These are phyloP conservation scores for Ceratosolen fusciceps DNA, from an alignment of 1,140 invertebrate species.

Conservation along the genomic window DNA sequence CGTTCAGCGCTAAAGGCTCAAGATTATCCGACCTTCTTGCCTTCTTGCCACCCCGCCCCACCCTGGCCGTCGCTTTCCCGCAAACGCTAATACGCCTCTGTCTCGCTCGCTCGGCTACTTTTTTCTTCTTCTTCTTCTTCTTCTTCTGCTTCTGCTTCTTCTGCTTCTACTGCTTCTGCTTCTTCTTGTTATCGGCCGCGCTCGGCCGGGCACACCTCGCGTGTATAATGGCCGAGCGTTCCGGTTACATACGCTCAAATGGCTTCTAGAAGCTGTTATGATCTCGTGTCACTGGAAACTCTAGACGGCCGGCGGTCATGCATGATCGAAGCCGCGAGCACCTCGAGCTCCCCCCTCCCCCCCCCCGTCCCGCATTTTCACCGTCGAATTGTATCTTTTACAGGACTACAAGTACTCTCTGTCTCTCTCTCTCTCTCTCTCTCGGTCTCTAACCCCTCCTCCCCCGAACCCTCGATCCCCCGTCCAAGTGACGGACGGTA, in stretches of 20 bases:
- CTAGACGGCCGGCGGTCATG: not conserved
- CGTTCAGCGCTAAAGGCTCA: not conserved
- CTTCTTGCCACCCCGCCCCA: too few relatives aligned
- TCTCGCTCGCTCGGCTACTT: too few relatives aligned
- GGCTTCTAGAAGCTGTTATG: slow-evolving; percentile 27
- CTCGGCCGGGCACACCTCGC: not conserved
- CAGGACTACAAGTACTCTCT: slow-evolving; percentile 3
- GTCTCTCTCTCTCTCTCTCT: not conserved
- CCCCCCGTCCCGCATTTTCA: slow-evolving; percentile 34
- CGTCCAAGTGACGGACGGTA: too few relatives aligned
- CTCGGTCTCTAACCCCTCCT: not conserved
- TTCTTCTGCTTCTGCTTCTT: too few relatives aligned
- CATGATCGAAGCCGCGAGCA: slow-evolving; percentile 18
- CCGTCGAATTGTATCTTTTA: slow-evolving; percentile 32
- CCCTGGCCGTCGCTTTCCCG: too few relatives aligned
- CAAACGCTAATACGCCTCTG: too few relatives aligned
- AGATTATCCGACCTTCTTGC: too few relatives aligned
- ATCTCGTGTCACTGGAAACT: slow-evolving; percentile 29
- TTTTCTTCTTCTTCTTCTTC: too few relatives aligned
- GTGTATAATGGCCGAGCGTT: slow-evolving; percentile 5
- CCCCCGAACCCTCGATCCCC: too few relatives aligned
- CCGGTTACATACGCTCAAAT: slow-evolving; percentile 31
- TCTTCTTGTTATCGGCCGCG: not conserved
- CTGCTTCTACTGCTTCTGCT: too few relatives aligned
- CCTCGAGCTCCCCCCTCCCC: too few relatives aligned